Conservation (phyloP, 2,113 vertebrate species). For the Ailurus styani region DNA sequence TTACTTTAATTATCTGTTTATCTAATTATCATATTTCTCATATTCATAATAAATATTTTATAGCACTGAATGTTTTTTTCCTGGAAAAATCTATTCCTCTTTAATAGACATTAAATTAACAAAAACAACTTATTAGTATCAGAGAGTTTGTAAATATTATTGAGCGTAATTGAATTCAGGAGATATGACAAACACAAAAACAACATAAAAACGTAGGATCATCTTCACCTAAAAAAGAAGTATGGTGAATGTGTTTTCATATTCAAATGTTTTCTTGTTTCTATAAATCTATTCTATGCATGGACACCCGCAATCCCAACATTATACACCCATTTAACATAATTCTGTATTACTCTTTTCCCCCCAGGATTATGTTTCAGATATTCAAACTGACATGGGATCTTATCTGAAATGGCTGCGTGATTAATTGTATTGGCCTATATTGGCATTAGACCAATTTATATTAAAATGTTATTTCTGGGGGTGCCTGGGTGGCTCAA, state of each 20-base stretch:
- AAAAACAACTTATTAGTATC: neutral
- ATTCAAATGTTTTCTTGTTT: neutral
- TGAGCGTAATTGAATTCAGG: neutral
- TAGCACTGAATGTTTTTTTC: neutral
- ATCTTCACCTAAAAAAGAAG: neutral
- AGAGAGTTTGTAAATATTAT: neutral
- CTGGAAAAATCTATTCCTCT: neutral
- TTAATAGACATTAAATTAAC: neutral
- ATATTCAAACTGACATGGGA: neutral
- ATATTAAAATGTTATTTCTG: neutral
- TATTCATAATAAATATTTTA: neutral
- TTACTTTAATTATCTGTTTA: neutral
- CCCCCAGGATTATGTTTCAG: neutral
- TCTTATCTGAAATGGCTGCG: neutral
- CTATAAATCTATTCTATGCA: neutral
- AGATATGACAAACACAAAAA: neutral
- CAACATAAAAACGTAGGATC: neutral
- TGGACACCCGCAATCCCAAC: neutral
- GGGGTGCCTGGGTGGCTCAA: neutral
- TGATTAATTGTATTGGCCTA: neutral
- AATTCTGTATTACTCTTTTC: neutral
- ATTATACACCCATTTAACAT: neutral
- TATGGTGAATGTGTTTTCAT: neutral
- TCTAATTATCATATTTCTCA: neutral
- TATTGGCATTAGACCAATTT: neutral